Conservation (phyloP, 1,140 invertebrate species). For the Formica selysi region DNA sequence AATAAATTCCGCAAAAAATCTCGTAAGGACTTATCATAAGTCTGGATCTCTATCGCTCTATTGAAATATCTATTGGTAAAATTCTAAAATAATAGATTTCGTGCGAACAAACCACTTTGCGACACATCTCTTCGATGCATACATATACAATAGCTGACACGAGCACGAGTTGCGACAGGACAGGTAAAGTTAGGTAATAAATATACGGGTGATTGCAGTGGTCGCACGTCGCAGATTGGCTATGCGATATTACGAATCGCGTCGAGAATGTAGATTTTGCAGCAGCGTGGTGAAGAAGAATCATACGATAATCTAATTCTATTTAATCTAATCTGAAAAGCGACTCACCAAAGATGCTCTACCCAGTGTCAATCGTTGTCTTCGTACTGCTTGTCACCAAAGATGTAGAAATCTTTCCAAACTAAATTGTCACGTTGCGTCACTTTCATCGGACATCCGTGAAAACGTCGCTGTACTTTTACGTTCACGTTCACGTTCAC, state of each 20-base stretch:
- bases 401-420: neutral
- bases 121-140: too few species aligned
- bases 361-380: neutral
- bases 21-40: neutral
- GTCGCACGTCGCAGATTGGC: too few species aligned
- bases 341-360: slow-evolving; percentile 20
- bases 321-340: neutral
- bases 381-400: neutral
- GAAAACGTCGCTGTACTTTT: neutral
- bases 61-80: too few species aligned
- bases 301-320: neutral
- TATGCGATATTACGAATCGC: too few species aligned
- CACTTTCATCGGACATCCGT: neutral
- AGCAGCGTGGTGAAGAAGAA: neutral
- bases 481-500: neutral
- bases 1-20: neutral
- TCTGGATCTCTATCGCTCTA: neutral
- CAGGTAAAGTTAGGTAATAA: too few species aligned
- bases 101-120: too few species aligned
- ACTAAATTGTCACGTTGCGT: slow-evolving; percentile 3
- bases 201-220: too few species aligned
- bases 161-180: too few species aligned
- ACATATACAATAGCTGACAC: too few species aligned
- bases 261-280: neutral
- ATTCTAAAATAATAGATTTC: too few species aligned